Evolutionary conservation across 2,113 vertebrate genomes (phyloP).

Genomic region (Craseonycteris thonglongyai): DNA sequence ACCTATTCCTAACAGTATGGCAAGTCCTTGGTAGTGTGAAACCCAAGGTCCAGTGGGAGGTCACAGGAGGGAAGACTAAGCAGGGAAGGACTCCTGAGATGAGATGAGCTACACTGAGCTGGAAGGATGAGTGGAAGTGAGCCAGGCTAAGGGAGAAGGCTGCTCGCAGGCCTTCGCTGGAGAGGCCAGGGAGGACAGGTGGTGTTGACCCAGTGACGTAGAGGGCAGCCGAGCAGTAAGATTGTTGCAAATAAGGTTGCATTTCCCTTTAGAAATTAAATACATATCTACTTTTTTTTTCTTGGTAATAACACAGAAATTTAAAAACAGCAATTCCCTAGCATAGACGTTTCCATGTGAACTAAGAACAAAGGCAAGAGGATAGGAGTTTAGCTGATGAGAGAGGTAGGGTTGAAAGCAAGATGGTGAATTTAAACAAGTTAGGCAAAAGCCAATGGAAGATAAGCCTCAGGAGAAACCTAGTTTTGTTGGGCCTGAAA

Average conservation of each 20-base stretch:
- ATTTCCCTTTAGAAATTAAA: slow-evolving; percentile 7
- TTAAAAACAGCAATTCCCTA: not conserved
- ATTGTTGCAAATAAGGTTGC: not conserved
- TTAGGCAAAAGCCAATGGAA: not conserved
- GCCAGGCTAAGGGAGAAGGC: not conserved
- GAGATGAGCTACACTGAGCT: not conserved
- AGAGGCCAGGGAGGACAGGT: not conserved
- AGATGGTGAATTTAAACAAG: not conserved
- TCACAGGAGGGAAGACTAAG: not conserved
- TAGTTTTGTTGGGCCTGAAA: not conserved
- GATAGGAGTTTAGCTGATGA: not conserved
- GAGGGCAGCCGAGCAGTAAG: not conserved
- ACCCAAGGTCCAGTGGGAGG: not conserved
- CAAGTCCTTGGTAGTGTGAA: not conserved
- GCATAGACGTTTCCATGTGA: not conserved
- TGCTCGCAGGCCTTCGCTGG: not conserved
- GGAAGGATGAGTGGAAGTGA: not conserved
- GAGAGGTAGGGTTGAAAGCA: not conserved
- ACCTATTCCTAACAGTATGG: not conserved
- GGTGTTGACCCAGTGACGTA: not conserved
- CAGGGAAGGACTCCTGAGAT: not conserved
- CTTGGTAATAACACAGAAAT: not conserved
- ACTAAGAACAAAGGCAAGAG: not conserved
- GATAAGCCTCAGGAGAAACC: not conserved
- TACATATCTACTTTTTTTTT: not conserved